Base-by-base conservation (phyloP, 2,888 invertebrate species). In the Drosophila mettleri region DNA sequence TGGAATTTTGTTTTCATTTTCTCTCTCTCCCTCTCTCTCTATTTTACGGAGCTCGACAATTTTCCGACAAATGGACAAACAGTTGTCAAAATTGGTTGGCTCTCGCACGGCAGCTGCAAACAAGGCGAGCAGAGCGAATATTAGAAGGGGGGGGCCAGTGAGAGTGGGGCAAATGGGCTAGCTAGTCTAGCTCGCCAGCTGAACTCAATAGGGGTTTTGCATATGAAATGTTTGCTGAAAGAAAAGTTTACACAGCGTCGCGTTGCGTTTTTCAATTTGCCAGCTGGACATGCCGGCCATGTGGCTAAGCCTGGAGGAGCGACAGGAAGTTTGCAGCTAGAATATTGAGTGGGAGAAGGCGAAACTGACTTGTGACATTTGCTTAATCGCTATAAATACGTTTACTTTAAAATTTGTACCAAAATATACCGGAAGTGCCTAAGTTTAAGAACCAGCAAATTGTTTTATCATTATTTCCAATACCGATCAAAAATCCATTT, bases 81-180 rank as follows among this genome's bases (percentile, higher is more conserved):
- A 88, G 80, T 88, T 88, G 83, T 69, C 88, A 65, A 84, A 84
- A 84, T 84, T 84, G 83, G 86, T 86, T 86, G 86, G 52, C 45
- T 36, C 68, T 70, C 29, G 69, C 62, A 36, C 67, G 70, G 72
- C 86, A 86, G 81, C 76, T 80, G 85, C 76, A 64, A 76, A 85
- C 69, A 76, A 78, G 20, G 45, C 31, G 41, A 38, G 55, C 20
- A 31, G 22, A 18, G 52, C 34, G 66, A 36, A 48, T 58, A 58
- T 29, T 77, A 73, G 61, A 53, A 43, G 22, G 29, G 41, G 59
- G 2, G 27, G n/a, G 12, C 10, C n/a, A n/a, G n/a, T n/a, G n/a
- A 7, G 22, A 7, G 10, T 10, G 8, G 34, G 45, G 7, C 29
- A 49, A 24, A 41, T 38, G 63, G 20, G 24, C 66, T 76, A 63